Evolutionary conservation across 2,797 vertebrate species (phyloP).

Genomic region (Lagorchestes hirsutus): DNA sequence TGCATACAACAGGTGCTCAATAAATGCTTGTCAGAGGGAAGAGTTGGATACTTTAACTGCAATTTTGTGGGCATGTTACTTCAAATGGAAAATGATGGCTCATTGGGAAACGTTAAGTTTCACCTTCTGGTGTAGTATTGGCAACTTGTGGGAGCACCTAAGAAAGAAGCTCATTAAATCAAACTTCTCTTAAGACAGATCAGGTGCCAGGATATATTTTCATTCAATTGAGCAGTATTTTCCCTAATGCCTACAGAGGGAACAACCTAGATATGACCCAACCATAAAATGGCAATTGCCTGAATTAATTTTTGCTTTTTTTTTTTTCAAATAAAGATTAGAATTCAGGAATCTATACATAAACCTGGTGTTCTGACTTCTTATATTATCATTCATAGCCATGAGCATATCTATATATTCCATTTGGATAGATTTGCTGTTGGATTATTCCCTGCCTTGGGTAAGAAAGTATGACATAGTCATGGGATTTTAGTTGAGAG

Average conservation of each 20-base stretch:
- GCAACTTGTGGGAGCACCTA: too few relatives aligned
- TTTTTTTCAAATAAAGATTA: neutral
- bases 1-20: neutral
- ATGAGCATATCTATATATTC: neutral
- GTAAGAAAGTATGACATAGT: neutral
- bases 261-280: neutral
- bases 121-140: too few relatives aligned
- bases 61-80: neutral
- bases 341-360: neutral
- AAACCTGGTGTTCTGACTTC: neutral
- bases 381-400: neutral
- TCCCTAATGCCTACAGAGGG: neutral
- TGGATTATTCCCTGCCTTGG: neutral
- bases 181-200: neutral
- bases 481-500: neutral
- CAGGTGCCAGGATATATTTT: neutral
- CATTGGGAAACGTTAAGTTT: too few relatives aligned
- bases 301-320: neutral
- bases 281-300: neutral
- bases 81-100: too few relatives aligned
- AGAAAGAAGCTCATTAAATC: neutral
- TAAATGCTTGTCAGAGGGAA: neutral
- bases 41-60: neutral
- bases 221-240: neutral
- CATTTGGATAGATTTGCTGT: too few relatives aligned